Conservation (phyloP, 2,113 vertebrate genomes). For the Gallinago media region DNA sequence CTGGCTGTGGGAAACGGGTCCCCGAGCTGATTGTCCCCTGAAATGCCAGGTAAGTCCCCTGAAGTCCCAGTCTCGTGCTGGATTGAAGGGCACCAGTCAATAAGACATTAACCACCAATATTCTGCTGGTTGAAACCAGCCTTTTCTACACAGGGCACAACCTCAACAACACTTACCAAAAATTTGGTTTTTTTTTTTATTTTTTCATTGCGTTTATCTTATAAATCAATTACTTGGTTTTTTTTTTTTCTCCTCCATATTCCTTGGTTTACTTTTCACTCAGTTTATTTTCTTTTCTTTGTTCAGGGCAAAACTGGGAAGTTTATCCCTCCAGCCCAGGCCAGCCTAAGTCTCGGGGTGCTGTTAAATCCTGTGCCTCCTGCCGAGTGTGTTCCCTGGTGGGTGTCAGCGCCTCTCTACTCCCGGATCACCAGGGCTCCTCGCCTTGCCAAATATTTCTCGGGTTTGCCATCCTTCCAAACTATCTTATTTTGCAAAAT, state of each 20-base stretch:
- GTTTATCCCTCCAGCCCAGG: not conserved
- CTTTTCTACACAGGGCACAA: too few relatives aligned
- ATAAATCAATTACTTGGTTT: not conserved
- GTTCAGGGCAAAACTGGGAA: not conserved
- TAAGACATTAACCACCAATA: accelerated
- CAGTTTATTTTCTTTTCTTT: not conserved
- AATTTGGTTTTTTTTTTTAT: not conserved
- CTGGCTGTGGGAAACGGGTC: accelerated
- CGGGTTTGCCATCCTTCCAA: not conserved
- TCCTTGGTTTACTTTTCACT: not conserved
- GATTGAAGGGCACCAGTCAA: accelerated
- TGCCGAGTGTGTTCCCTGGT: accelerated
- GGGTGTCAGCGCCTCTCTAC: not conserved
- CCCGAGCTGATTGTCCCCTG: not conserved
- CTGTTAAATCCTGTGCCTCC: not conserved
- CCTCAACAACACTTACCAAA: not conserved
- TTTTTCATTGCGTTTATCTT: not conserved
- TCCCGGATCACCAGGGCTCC: not conserved
- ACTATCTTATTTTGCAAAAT: not conserved
- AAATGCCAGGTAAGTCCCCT: not conserved
- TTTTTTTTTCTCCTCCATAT: not conserved
- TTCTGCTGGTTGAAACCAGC: not conserved
- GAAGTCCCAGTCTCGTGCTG: too few relatives aligned
- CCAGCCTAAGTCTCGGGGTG: not conserved
- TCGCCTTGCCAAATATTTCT: not conserved